A percentile compares a stretch with the other conserved stretches of the same genome.
phyloP scores from a whole-genome alignment of 2,797 vertebrate genomes.

The Zalophus californianus region DNA sequence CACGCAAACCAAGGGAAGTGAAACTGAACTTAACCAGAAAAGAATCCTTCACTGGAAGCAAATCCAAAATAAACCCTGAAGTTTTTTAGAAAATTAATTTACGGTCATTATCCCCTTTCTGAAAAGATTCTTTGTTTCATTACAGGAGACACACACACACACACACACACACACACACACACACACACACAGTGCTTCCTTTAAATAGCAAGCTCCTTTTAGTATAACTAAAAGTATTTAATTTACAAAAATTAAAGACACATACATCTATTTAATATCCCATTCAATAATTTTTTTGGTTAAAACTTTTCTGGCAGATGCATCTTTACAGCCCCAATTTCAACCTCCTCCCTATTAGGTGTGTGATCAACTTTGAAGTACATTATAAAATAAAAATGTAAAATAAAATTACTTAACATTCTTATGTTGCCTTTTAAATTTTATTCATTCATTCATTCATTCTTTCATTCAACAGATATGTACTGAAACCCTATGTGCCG shows the following conservation, averaged over 20 bases:
- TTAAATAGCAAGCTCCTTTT: background rate
- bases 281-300: background rate
- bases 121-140: conserved; percentile 5
- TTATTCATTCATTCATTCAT: background rate
- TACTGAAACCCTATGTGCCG: background rate
- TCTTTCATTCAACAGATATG: background rate
- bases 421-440: conserved; percentile 7
- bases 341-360: background rate
- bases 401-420: background rate
- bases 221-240: background rate
- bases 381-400: background rate
- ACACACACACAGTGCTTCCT: background rate
- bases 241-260: background rate
- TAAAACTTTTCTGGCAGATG: conserved; percentile 11
- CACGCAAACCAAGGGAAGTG: background rate
- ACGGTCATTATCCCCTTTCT: background rate
- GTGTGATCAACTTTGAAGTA: background rate
- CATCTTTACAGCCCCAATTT: background rate
- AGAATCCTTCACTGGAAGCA: background rate
- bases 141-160: background rate
- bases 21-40: background rate
- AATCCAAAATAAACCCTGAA: background rate
- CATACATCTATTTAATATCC: background rate
- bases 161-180: background rate
- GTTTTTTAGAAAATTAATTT: background rate